phyloP scores from a whole-genome alignment of 1,140 invertebrate genomes.

The Drosophila arawakana region DNA sequence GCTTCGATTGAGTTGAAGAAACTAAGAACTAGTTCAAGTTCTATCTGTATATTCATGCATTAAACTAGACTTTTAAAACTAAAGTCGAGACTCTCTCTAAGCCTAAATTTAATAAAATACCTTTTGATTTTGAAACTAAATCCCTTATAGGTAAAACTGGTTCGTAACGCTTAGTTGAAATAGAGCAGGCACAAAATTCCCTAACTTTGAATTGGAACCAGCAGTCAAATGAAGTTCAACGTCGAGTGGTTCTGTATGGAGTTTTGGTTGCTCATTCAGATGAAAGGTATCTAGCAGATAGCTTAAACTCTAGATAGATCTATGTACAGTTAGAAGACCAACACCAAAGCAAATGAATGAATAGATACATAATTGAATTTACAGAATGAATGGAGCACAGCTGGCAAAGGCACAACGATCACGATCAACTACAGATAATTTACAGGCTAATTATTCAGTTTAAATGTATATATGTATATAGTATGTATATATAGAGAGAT shows the following conservation, averaged over 20 bases:
- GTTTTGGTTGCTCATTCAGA: slow-evolving; percentile 30
- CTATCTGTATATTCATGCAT: too few relatives aligned
- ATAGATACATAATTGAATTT: slow-evolving; percentile 20
- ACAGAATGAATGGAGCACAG: slow-evolving; percentile 43
- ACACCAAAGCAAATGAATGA: slow-evolving; percentile 61
- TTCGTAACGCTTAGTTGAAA: background rate
- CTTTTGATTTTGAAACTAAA: background rate
- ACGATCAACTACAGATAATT: slow-evolving; percentile 60
- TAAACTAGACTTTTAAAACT: background rate
- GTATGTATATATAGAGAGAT: slow-evolving; percentile 10
- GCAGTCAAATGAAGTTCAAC: background rate
- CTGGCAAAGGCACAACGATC: slow-evolving; percentile 67
- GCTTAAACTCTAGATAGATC: background rate
- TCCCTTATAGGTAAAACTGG: background rate
- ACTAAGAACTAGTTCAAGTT: too few relatives aligned
- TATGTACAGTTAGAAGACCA: slow-evolving; percentile 39
- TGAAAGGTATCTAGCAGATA: slow-evolving; percentile 14
- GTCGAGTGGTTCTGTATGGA: slow-evolving; percentile 37
- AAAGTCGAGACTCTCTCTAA: background rate
- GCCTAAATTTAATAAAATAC: too few relatives aligned
- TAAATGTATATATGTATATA: slow-evolving; percentile 22
- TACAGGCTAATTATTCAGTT: slow-evolving; percentile 51
- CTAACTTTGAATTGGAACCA: background rate
- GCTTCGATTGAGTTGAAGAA: too few relatives aligned
- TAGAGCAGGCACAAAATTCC: background rate